Base-by-base conservation (phyloP, 2,113 vertebrate genomes). In the Dascyllus trimaculatus region DNA sequence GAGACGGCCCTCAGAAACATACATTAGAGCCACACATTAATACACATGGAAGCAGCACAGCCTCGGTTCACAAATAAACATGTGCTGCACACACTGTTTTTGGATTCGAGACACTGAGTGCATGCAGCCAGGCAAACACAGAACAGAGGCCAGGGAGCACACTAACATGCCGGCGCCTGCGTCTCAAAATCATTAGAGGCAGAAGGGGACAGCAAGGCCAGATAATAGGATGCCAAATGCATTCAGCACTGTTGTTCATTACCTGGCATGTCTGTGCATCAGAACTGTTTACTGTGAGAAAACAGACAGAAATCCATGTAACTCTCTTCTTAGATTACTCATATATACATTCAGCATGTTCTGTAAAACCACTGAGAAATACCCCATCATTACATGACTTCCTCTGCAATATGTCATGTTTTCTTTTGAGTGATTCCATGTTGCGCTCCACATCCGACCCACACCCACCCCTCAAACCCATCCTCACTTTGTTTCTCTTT, bases 171-270 rank as follows among this genome's bases (percentile, higher is more conserved):
- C 43, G 78, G 56, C 13, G 11, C 71, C 73, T 82, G 78, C 75
- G 68, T 83, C 57, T 90, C 68, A 24, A 48, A 87, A 83, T 87
- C 84, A 88, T 91, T 85, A 89, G 69, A 84, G 60, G 75, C 70
- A 79, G 65, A 86, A 76, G 48, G 65, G 76, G 69, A 75, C 71
- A 79, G 77, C 82, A 71, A 84, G 80, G 84, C 63, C 84, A 71
- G 71, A 77, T 85, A 86, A 93, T 87, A 38, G 81, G 70, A 78
- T 77, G 78, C 75, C 78, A 81, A 77, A 87, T 75, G 71, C 72
- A 71, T 80, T 91, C 66, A 48, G 61, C 75, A 61, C 71, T 92
- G 73, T 78, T 82, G 78, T 89, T 91, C 82, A 89, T 88, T 93
- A 86, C 67, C 69, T 62, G 26, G 40, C 69, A 25, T 69, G 66